These are phyloP conservation scores for Columbina picui DNA, from an alignment of 2,113 vertebrate species.

Conservation along the genomic window DNA sequence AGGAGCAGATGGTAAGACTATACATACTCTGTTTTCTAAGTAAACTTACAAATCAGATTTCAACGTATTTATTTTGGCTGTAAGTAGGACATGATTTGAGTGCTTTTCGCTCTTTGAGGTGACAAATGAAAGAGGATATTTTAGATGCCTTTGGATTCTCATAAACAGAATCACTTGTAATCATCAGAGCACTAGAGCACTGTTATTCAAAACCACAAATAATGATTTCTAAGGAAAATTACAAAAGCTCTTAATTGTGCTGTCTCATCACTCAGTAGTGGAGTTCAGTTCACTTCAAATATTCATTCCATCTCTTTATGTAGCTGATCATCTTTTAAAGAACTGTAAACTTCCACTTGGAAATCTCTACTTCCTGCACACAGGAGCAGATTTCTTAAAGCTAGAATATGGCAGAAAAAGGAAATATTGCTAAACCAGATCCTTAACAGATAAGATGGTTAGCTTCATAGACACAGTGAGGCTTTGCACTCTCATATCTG, in stretches of 20 bases:
- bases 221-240: neutral
- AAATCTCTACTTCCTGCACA: neutral
- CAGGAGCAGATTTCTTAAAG: neutral
- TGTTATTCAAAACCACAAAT: neutral
- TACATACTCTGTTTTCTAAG: neutral
- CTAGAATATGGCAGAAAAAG: neutral
- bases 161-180: neutral
- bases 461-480: neutral
- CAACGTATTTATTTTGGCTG: neutral
- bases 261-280: neutral
- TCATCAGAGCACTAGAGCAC: neutral
- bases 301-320: neutral
- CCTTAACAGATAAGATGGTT: neutral
- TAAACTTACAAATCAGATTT: neutral
- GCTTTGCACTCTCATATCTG: neutral
- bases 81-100: neutral
- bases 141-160: neutral
- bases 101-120: neutral
- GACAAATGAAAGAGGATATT: neutral
- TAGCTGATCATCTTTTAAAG: neutral
- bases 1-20: constrained; percentile 87
- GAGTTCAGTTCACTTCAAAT: neutral
- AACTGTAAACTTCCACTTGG: neutral
- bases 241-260: constrained; percentile 22
- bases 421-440: neutral